Conservation (phyloP, 2,888 invertebrate species). For the Reticulitermes lucifugus region DNA sequence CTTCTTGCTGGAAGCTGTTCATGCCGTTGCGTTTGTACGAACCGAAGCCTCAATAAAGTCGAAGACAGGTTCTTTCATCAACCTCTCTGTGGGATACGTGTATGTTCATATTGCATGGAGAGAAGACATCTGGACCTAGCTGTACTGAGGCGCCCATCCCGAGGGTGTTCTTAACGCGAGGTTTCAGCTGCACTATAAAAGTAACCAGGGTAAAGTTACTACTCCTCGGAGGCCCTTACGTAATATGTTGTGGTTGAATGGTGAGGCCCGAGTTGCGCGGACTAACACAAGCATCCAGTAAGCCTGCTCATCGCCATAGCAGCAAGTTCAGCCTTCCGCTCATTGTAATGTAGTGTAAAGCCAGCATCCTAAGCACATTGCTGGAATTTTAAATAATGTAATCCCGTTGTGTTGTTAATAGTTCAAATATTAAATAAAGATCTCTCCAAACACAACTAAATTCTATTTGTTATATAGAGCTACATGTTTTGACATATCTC, state of each 20-base stretch:
- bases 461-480: too few relatives aligned
- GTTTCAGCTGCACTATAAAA: background rate
- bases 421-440: too few relatives aligned
- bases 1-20: too few relatives aligned
- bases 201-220: background rate
- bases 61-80: background rate
- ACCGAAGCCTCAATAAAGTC: background rate
- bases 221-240: slow-evolving; percentile 13
- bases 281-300: background rate
- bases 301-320: background rate
- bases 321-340: background rate
- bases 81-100: background rate
- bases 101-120: background rate
- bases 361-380: too few relatives aligned
- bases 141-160: background rate
- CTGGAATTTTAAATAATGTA: too few relatives aligned
- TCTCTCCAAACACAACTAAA: too few relatives aligned
- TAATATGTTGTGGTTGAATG: background rate
- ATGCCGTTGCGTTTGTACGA: too few relatives aligned
- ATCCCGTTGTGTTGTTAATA: too few relatives aligned
- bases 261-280: background rate
- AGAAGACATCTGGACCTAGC: background rate
- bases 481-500: too few relatives aligned
- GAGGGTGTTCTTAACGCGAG: background rate
- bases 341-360: background rate